These are phyloP conservation scores for Pogonophryne albipinna DNA, from an alignment of 2,797 vertebrate genomes.

Conservation along the genomic window DNA sequence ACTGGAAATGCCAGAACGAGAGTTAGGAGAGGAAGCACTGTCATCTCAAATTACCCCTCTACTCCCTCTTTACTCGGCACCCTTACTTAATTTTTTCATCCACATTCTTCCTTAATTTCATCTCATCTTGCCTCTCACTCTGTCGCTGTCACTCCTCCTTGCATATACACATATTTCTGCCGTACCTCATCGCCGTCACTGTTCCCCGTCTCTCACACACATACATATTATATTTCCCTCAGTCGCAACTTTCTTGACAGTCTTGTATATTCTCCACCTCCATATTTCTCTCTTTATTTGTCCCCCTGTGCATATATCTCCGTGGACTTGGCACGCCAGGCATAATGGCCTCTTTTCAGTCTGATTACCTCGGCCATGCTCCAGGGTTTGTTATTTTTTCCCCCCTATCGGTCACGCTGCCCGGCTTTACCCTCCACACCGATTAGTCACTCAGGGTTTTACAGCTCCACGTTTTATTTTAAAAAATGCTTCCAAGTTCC, in stretches of 20 bases:
- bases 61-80: conserved; percentile 25
- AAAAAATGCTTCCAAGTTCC: conserved; percentile 62
- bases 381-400: conserved; percentile 39
- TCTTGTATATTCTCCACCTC: background rate
- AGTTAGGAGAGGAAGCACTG: conserved; percentile 41
- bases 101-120: conserved; percentile 45
- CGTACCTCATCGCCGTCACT: conserved; percentile 29
- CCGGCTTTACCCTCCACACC: conserved; percentile 45
- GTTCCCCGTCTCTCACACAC: conserved; percentile 12
- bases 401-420: conserved; percentile 36
- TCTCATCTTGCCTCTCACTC: conserved; percentile 21
- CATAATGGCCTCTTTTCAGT: conserved; percentile 54
- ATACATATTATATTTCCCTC: conserved; percentile 28
- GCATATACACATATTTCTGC: conserved; percentile 1
- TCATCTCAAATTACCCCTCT: conserved; percentile 60
- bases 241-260: conserved; percentile 2
- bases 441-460: conserved; percentile 68
- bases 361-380: conserved; percentile 52
- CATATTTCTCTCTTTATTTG: conserved; percentile 20
- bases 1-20: conserved; percentile 47
- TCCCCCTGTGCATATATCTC: conserved; percentile 31
- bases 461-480: conserved; percentile 65
- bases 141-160: conserved; percentile 1
- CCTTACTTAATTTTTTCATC: conserved; percentile 57
- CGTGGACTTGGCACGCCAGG: conserved; percentile 20